Evolutionary conservation across 1,140 invertebrate species (phyloP).

Genomic region (Solenopsis fugax): DNA sequence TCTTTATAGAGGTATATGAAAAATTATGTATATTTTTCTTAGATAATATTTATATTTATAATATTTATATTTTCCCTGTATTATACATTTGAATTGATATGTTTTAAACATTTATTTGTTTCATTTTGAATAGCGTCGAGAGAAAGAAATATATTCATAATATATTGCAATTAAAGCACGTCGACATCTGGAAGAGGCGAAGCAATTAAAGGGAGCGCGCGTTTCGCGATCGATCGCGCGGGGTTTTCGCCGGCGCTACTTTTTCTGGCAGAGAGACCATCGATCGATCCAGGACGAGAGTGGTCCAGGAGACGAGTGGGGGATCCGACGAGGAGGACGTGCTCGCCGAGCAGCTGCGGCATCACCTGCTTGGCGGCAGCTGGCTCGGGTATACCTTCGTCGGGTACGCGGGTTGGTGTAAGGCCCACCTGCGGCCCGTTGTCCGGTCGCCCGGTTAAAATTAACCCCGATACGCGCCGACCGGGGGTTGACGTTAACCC

Average conservation of each 20-base stretch:
- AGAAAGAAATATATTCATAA: neutral
- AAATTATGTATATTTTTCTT: neutral
- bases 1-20: neutral
- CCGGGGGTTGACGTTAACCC: neutral
- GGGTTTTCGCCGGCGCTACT: constrained; percentile 10
- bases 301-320: constrained; percentile 54
- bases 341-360: constrained; percentile 78
- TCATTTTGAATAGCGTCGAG: neutral
- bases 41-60: neutral
- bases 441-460: constrained; percentile 53
- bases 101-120: neutral
- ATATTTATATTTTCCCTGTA: neutral
- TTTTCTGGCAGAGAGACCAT: constrained; percentile 15
- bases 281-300: constrained; percentile 55
- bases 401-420: constrained; percentile 7
- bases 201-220: constrained; percentile 46
- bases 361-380: constrained; percentile 81
- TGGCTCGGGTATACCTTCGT: constrained; percentile 53
- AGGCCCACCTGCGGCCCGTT: constrained; percentile 28
- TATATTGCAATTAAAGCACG: constrained; percentile 1
- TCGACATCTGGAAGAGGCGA: constrained; percentile 2
- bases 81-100: neutral
- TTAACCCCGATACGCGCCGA: constrained; percentile 61
- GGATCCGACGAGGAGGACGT: constrained; percentile 46
- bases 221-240: constrained; percentile 45